These are phyloP conservation scores for Palythoa grandis DNA, from an alignment of 92 coral and sea anemone species.

Conservation along the genomic window DNA sequence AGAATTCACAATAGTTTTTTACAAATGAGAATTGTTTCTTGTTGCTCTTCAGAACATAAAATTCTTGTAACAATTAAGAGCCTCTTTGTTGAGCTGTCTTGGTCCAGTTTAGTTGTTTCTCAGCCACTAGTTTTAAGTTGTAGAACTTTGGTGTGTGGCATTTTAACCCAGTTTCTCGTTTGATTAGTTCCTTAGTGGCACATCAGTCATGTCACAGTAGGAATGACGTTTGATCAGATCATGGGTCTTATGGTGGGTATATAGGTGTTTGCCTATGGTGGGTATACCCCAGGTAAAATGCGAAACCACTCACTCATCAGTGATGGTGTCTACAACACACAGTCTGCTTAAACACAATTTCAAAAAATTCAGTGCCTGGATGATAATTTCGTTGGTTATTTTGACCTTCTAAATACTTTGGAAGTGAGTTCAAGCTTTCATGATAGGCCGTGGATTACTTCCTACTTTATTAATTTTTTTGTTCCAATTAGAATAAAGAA, in stretches of 20 bases:
- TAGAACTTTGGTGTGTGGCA: slow-evolving; percentile 29
- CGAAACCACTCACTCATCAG: background rate
- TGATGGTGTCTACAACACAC: background rate
- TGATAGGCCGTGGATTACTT: no score
- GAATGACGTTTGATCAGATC: slow-evolving; percentile 36
- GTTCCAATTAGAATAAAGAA: no score
- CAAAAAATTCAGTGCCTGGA: background rate
- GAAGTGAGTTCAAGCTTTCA: background rate
- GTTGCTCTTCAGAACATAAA: no score
- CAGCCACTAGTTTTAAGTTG: background rate
- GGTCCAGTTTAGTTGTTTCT: background rate
- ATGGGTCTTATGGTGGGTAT: slow-evolving; percentile 92
- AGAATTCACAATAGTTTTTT: no score
- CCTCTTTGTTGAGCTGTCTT: no score
- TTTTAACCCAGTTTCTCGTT: slow-evolving; percentile 32
- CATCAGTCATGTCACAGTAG: slow-evolving; percentile 45
- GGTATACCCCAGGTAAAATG: slow-evolving; percentile 70
- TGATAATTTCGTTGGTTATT: no score
- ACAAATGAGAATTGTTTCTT: no score
- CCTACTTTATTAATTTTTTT: no score
- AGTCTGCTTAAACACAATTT: background rate
- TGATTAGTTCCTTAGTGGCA: slow-evolving; percentile 45
- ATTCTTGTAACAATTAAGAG: no score
- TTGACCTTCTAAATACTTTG: no score
- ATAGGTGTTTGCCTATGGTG: slow-evolving; percentile 62